phyloP scores from a whole-genome alignment of 2,113 vertebrate genomes.

The Atlantisia rogersi region DNA sequence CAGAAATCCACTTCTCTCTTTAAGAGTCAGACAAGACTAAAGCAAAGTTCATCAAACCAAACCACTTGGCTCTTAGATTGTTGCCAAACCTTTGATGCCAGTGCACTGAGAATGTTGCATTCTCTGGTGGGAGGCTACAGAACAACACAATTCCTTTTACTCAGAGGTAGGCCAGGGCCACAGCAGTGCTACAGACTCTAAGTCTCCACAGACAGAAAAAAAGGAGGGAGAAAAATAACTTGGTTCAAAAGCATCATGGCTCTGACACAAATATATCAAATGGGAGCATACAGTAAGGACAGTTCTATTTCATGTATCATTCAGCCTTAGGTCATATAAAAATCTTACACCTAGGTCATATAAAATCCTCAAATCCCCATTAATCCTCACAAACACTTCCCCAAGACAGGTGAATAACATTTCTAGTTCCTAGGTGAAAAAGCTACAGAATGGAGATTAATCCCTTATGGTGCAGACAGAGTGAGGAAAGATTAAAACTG shows the following conservation, averaged over 20 bases:
- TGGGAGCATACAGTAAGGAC: background rate
- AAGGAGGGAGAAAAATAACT: background rate
- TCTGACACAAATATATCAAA: background rate
- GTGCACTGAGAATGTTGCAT: background rate
- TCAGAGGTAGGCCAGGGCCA: background rate
- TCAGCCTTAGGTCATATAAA: background rate
- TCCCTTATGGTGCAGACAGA: background rate
- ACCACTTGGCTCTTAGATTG: background rate
- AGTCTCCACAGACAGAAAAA: background rate
- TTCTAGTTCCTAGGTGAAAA: background rate
- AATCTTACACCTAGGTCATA: background rate
- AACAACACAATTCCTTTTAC: background rate
- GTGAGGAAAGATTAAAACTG: background rate
- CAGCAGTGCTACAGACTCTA: background rate
- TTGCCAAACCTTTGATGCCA: background rate
- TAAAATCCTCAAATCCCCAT: background rate
- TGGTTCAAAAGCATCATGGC: background rate
- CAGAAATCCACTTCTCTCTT: background rate
- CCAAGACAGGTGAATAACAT: background rate
- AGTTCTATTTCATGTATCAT: background rate
- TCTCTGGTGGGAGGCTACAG: background rate
- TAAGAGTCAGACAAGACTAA: background rate
- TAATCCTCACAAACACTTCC: background rate
- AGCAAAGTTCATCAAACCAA: background rate
- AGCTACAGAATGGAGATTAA: background rate